Evolutionary conservation across 2,113 vertebrate species (phyloP), one percentile per base, ranked within the genome.

Genomic region (Macquaria australasica): DNA sequence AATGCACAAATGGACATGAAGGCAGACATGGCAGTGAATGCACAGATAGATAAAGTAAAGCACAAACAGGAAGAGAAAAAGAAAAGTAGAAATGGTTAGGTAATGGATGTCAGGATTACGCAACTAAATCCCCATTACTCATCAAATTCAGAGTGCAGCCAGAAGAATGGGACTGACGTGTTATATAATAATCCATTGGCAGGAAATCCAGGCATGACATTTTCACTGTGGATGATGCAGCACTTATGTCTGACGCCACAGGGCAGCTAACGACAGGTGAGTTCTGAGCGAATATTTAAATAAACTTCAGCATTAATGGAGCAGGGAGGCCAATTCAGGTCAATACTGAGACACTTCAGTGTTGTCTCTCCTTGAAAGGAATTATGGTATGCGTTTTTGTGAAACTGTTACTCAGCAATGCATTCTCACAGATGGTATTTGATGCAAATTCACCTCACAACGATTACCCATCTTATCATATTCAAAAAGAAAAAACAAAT

Each of bases 131-230:
- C 90, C 39, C 55, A 62, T 91, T 78, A 84, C 88, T 91, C 86
- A 83, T 84, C 91, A 89, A 79, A 90, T 34, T 88, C 82, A 75
- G 67, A 81, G 63, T 25, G 69, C 59, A 63, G 78, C 68, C 41
- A 58, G 70, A 51, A 62, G 69, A 80, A 83, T 77, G 73, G 74
- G 74, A 83, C 56, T 85, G 86, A 69, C 12, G 25, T 8, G 72
- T 88, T 91, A 91, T 88, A 87, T 93, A 86, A 94, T 92, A 92
- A 94, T 93, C 90, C 88, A 81, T 25, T 3, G 31, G 0, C 83
- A 86, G 78, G 60, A 84, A 84, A 84, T 64, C 59, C 77, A 64
- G 15, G 23, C 74, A 77, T 74, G 25, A 81, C 73, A 25, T 76
- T 68, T 63, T 60, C 16, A 48, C 25, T 9, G 69, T 31, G 56